Conservation (phyloP, 2,797 vertebrate genomes). For the Erpetoichthys calabaricus region DNA sequence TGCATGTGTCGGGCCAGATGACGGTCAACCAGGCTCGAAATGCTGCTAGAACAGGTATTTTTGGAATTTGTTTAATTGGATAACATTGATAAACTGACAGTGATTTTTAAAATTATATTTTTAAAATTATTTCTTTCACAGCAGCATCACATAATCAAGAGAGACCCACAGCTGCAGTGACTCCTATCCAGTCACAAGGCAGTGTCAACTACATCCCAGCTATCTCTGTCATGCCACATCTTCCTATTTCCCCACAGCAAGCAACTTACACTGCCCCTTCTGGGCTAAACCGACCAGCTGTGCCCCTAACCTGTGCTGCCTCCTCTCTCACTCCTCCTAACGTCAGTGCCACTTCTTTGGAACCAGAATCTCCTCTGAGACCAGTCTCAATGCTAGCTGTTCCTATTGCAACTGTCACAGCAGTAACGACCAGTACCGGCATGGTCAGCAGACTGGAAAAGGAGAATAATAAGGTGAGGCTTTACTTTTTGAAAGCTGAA, state of each 20-base stretch:
- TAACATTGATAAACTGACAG: background rate
- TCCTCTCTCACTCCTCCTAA: conserved; percentile 63
- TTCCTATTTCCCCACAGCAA: conserved; percentile 38
- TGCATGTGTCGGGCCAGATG: conserved; percentile 88
- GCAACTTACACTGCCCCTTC: conserved; percentile 31
- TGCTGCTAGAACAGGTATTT: conserved; percentile 79
- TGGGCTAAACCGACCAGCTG: conserved; percentile 37
- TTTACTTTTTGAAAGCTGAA: background rate
- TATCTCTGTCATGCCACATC: conserved; percentile 53
- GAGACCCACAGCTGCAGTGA: conserved; percentile 76
- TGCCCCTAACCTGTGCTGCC: conserved; percentile 63
- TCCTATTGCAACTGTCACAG: conserved; percentile 44
- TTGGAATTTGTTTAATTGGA: background rate
- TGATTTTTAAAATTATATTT: background rate
- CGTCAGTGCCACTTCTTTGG: conserved; percentile 54
- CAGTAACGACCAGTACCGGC: conserved; percentile 35
- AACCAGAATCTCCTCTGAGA: conserved; percentile 54
- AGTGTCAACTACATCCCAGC: conserved; percentile 55
- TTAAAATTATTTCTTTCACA: conserved; percentile 24
- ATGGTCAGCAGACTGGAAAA: conserved; percentile 67
- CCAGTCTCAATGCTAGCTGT: conserved; percentile 34
- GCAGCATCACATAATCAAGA: conserved; percentile 80
- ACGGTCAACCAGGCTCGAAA: conserved; percentile 92
- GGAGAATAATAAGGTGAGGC: conserved; percentile 66
- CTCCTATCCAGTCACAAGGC: conserved; percentile 72